phyloP scores from a whole-genome alignment of 2,797 vertebrate species.

The Falco biarmicus region DNA sequence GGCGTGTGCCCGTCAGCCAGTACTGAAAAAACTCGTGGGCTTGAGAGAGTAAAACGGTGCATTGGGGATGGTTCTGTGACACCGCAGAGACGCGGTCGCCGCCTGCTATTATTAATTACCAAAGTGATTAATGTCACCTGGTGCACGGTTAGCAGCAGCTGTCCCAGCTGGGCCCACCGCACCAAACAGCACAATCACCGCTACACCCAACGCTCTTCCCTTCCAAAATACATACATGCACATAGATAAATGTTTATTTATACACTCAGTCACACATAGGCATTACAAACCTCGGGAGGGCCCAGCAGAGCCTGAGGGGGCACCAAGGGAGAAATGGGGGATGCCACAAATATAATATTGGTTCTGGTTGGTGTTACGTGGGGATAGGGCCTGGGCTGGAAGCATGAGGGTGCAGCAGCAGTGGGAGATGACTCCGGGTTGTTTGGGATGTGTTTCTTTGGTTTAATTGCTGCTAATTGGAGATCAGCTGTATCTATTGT shows the following conservation, averaged over 20 bases:
- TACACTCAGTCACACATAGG: accelerated
- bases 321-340: not conserved
- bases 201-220: accelerated
- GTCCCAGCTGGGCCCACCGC: not conserved
- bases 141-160: accelerated
- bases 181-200: accelerated
- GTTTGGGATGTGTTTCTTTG: not conserved
- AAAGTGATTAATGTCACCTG: not conserved
- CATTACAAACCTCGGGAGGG: accelerated
- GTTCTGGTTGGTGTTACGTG: accelerated
- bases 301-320: not conserved
- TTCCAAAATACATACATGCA: accelerated
- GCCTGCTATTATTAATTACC: accelerated
- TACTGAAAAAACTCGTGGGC: not conserved
- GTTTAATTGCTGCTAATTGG: not conserved
- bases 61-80: accelerated
- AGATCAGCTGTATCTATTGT: not conserved
- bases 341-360: accelerated
- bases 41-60: no score
- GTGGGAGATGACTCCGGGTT: accelerated
- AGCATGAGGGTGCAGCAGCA: not conserved
- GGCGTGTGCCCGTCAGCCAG: not conserved
- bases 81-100: accelerated
- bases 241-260: accelerated
- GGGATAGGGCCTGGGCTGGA: accelerated